Evolutionary conservation across 2,888 invertebrate species (phyloP).

Genomic region (Acleris emargana): DNA sequence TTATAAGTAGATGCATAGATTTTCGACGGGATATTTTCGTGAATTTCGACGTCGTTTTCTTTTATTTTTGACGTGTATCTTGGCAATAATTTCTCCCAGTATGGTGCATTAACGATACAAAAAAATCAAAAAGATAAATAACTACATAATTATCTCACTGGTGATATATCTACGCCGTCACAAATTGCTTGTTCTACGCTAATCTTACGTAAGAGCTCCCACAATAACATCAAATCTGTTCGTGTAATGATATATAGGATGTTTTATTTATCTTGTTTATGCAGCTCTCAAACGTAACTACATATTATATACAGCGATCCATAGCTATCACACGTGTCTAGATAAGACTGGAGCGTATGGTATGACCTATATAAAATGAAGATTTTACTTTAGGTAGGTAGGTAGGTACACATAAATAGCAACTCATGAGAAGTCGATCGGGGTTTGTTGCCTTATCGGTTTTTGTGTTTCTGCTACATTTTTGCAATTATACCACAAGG

Average conservation of each 20-base stretch:
- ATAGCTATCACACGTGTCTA: conserved; percentile 19
- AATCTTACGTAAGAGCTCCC: not conserved
- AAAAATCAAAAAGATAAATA: too few relatives aligned
- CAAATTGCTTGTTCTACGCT: not conserved
- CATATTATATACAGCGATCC: not conserved
- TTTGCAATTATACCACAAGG: too few relatives aligned
- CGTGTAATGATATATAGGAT: not conserved
- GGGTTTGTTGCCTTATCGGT: conserved; percentile 3
- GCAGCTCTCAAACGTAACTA: conserved; percentile 6
- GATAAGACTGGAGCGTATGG: conserved; percentile 10
- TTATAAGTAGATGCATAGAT: too few relatives aligned
- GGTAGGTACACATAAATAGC: conserved; percentile 8
- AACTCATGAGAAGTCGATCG: conserved; percentile 7
- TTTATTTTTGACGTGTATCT: too few relatives aligned
- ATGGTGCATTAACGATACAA: too few relatives aligned
- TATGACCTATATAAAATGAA: conserved; percentile 7
- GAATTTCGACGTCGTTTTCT: too few relatives aligned
- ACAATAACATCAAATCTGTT: conserved; percentile 10
- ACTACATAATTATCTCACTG: too few relatives aligned
- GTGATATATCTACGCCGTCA: too few relatives aligned
- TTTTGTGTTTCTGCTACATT: not conserved
- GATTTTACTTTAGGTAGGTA: conserved; percentile 7
- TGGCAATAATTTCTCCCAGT: too few relatives aligned
- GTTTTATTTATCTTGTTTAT: conserved; percentile 15
- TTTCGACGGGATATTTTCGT: too few relatives aligned